These are phyloP conservation scores for Syrmaticus mikado DNA, from an alignment of 2,113 vertebrate species.

Conservation along the genomic window DNA sequence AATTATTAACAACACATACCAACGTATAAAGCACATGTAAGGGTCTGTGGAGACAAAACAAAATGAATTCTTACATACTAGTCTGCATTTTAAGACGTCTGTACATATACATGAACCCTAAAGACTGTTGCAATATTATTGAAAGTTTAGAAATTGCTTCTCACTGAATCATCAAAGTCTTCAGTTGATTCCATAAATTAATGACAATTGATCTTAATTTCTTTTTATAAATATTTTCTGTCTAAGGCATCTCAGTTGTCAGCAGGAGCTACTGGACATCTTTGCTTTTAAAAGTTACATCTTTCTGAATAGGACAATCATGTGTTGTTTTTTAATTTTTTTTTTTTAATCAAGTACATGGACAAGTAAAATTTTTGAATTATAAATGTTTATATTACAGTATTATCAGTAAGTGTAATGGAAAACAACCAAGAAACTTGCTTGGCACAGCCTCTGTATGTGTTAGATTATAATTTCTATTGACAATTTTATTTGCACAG, in stretches of 20 bases:
- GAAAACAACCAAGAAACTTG: background rate
- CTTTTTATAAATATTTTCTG: background rate
- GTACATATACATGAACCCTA: background rate
- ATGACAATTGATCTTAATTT: background rate
- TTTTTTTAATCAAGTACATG: background rate
- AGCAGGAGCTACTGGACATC: background rate
- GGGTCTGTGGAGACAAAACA: background rate
- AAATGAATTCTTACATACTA: background rate
- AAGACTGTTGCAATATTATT: background rate
- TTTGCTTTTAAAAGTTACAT: background rate
- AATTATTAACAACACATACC: background rate
- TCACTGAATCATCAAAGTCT: background rate
- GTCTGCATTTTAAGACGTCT: background rate
- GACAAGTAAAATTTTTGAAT: background rate
- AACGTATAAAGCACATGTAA: background rate
- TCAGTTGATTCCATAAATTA: background rate
- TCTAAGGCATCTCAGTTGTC: background rate
- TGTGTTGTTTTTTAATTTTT: background rate
- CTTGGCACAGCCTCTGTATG: background rate
- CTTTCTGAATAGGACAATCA: background rate
- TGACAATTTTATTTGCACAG: constrained; percentile 28
- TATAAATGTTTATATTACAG: background rate
- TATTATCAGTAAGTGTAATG: background rate
- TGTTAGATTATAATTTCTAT: constrained; percentile 45
- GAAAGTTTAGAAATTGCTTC: background rate